A percentile compares a stretch with the other conserved stretches of the same genome.
Evolutionary conservation across 1,140 invertebrate genomes (phyloP).

Genomic region (Tyrophagus putrescentiae): DNA sequence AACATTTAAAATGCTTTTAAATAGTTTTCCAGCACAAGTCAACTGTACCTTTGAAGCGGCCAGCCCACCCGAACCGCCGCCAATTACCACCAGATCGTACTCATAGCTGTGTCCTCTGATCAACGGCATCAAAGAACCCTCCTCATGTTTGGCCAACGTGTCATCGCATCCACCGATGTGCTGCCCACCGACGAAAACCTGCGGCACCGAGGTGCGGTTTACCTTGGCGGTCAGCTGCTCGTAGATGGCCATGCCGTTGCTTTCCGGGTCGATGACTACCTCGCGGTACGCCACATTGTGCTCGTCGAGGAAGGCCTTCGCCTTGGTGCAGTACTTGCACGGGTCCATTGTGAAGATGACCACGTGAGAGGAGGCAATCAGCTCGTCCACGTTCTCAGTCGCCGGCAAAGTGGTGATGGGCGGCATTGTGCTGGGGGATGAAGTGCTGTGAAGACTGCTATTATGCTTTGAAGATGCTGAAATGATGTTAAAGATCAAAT

Average conservation of each 20-base stretch:
- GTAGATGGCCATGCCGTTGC: constrained; percentile 38
- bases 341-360: neutral
- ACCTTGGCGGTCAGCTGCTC: constrained; percentile 36
- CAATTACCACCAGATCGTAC: constrained; percentile 86
- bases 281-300: neutral
- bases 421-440: too few relatives aligned
- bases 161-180: constrained; percentile 43
- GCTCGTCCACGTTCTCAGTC: neutral
- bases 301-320: constrained; percentile 35
- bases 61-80: constrained; percentile 84
- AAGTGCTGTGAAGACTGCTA: too few relatives aligned
- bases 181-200: constrained; percentile 44
- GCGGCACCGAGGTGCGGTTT: constrained; percentile 44
- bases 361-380: neutral
- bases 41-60: constrained; percentile 82
- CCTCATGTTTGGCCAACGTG: constrained; percentile 25
- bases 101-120: constrained; percentile 32
- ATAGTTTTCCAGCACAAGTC: too few relatives aligned
- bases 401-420: neutral
- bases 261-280: constrained; percentile 29
- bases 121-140: neutral
- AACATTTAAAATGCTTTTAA: neutral
- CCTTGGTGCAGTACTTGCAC: constrained; percentile 15
- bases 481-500: too few relatives aligned
- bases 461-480: too few relatives aligned